Base-by-base conservation (phyloP, 2,888 invertebrate species). In the Cylindroiulus punctatus region DNA sequence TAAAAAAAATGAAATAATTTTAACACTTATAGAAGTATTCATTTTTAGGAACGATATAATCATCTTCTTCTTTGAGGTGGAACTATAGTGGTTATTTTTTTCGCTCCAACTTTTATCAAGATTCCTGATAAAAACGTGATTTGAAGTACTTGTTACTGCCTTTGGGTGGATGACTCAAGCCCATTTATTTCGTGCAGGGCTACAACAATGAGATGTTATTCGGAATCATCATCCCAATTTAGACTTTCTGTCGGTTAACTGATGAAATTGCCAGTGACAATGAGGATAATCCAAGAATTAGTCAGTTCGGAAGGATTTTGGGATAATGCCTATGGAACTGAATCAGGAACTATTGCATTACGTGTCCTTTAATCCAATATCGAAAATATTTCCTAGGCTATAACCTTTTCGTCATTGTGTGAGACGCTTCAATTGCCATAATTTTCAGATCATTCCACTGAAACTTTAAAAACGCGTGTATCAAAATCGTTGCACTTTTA, bases 221-320 rank as follows among this genome's bases (percentile, higher is more conserved):
- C 22, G n/a, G 57, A 22, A 19, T 57, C 57, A 57, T 57, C 57
- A 57, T 57, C 57, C 57, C 57, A 57, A n/a, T 57, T 57, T 57
- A n/a, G 57, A n/a, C n/a, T 57, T 57, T n/a, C 22, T 57, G 57
- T 57, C 22, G 57, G 57, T 22, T 57, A n/a, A 57, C 57, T 57
- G 57, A 57, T 57, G 57, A 19, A 57, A 57, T 57, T 57, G 57
- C 57, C 57, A 57, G 57, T 57, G 57, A 57, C 57, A 57, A 57
- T 57, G 57, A 57, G 57, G 57, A 57, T 57, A 57, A n/a, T n/a
- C 57, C n/a, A n/a, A n/a, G n/a, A n/a, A 57, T 57, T 57, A 57
- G 57, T 57, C 57, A 57, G 19, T 57, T 57, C 8, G 1, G n/a
- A 4, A 57, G 57, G 22, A 57, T 57, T 57, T 57, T 57, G 3